phyloP scores from a whole-genome alignment of 2,888 invertebrate genomes.

The Macaria liturata region DNA sequence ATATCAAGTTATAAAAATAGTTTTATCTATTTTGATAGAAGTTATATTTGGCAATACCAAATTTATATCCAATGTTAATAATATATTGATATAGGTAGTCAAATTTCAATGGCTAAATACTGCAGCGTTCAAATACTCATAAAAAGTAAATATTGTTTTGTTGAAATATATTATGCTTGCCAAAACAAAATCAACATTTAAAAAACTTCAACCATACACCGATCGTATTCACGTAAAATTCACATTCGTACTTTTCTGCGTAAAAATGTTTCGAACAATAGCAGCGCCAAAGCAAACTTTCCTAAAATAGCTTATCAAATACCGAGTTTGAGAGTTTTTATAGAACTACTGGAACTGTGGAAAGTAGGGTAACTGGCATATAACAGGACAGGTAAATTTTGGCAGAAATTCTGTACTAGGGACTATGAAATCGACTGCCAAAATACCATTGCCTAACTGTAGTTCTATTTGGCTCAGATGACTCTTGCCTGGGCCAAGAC shows the following conservation, averaged over 20 bases:
- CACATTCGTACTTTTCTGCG: background rate
- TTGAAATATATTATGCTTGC: background rate
- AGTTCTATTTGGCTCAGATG: constrained; percentile 57
- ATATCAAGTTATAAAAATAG: no score
- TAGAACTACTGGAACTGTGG: constrained; percentile 21
- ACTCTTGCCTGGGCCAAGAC: constrained; percentile 48
- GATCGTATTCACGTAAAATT: background rate
- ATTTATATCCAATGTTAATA: no score
- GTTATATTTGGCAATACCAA: no score
- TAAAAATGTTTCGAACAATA: background rate
- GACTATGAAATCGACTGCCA: no score
- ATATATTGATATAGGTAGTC: no score
- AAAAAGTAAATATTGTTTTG: no score
- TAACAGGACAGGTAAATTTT: no score
- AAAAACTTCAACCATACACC: background rate
- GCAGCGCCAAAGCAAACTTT: constrained; percentile 8
- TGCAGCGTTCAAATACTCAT: no score
- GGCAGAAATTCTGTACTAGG: no score
- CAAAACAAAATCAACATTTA: background rate
- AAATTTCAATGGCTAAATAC: no score
- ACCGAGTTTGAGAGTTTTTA: constrained; percentile 9
- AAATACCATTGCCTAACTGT: constrained; percentile 16
- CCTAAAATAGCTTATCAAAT: constrained; percentile 15
- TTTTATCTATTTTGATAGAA: no score
- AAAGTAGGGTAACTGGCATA: constrained; percentile 55